phyloP scores from a whole-genome alignment of 2,888 invertebrate genomes.

The Drosophila kambysellisi region DNA sequence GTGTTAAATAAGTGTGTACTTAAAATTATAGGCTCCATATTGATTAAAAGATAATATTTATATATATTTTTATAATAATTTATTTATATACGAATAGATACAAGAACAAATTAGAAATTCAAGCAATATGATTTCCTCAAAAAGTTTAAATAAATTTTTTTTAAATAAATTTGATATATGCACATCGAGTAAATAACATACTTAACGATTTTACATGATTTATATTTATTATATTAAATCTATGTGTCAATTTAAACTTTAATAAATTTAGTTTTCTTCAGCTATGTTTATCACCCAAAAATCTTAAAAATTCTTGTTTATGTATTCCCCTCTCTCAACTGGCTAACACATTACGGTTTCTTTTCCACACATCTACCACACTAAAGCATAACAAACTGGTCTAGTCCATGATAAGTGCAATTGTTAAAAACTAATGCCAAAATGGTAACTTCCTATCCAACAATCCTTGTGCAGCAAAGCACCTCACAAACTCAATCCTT shows the following conservation, averaged over 20 bases:
- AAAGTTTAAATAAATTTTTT: not conserved
- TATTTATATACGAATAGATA: not conserved
- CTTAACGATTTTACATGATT: not conserved
- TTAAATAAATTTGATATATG: not conserved
- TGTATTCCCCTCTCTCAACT: not conserved
- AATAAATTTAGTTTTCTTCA: not conserved
- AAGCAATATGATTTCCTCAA: too few relatives aligned
- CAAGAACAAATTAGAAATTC: too few relatives aligned
- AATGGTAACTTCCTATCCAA: constrained; percentile 13
- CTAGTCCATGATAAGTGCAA: constrained; percentile 5
- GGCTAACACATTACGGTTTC: constrained; percentile 4
- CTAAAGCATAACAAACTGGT: constrained; percentile 17
- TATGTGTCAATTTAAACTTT: accelerated
- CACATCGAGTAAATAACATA: not conserved
- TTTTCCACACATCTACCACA: constrained; percentile 5
- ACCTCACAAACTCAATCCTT: constrained; percentile 31
- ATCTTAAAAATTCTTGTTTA: not conserved
- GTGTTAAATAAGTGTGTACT: not conserved
- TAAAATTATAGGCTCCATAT: too few relatives aligned
- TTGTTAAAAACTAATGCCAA: constrained; percentile 12
- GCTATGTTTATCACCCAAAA: not conserved
- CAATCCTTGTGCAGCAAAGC: constrained; percentile 13
- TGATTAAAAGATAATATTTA: not conserved
- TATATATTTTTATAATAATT: not conserved
- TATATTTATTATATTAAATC: not conserved